phyloP scores from a whole-genome alignment of 1,140 invertebrate genomes.

The Drosophila sproati region DNA sequence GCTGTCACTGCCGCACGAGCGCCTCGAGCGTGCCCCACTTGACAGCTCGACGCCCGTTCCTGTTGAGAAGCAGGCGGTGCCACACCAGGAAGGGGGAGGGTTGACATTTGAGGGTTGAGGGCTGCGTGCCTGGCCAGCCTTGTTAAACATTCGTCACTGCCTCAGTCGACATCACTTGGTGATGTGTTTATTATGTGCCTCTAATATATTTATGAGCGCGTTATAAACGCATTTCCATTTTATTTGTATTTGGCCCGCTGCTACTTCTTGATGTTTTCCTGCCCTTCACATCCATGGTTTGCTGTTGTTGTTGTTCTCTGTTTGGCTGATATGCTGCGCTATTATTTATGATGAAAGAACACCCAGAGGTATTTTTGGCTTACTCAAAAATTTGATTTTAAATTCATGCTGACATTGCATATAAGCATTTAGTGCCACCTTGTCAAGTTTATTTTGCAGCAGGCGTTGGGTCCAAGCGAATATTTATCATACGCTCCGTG shows the following conservation, averaged over 20 bases:
- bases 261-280: conserved; percentile 16
- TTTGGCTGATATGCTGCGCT: conserved; percentile 41
- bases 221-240: conserved; percentile 83
- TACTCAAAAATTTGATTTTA: conserved; percentile 72
- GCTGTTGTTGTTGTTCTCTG: conserved; percentile 18
- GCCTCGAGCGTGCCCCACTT: conserved; percentile 69
- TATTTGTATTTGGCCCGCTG: conserved; percentile 62
- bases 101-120: not conserved
- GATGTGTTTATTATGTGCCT: conserved; percentile 82
- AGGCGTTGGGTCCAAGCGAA: not conserved
- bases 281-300: not conserved
- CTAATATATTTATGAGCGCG: conserved; percentile 83
- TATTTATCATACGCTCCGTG: conserved; percentile 52
- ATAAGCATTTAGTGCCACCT: conserved; percentile 20
- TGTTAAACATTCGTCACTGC: conserved; percentile 69
- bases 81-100: not conserved
- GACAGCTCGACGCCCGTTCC: conserved; percentile 54
- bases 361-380: conserved; percentile 69
- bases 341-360: conserved; percentile 59
- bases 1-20: conserved; percentile 67
- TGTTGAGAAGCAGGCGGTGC: conserved; percentile 39
- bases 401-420: conserved; percentile 72
- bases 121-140: conserved; percentile 29
- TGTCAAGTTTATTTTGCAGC: conserved; percentile 22
- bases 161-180: conserved; percentile 59